Evolutionary conservation across 2,888 invertebrate genomes (phyloP).

Genomic region (Caenorhabditis becei): DNA sequence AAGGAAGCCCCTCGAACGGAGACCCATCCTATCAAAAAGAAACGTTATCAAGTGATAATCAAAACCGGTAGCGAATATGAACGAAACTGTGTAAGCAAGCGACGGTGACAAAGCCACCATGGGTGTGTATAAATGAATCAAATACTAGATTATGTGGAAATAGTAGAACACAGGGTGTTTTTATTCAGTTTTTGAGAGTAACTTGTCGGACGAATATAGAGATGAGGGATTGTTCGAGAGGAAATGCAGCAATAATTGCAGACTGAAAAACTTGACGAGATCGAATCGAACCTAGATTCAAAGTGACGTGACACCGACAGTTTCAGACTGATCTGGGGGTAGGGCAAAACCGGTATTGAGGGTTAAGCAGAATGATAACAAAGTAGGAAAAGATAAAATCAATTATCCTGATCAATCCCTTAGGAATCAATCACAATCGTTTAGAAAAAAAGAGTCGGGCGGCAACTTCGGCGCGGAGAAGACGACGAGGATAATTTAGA

Average conservation of each 20-base stretch:
- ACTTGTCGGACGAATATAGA: conserved; percentile 8
- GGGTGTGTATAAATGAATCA: conserved; percentile 20
- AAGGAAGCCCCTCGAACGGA: conserved; percentile 69
- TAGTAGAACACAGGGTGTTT: conserved; percentile 18
- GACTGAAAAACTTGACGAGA: conserved; percentile 38
- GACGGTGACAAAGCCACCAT: conserved; percentile 3
- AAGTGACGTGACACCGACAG: conserved; percentile 4
- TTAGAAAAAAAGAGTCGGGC: conserved; percentile 51
- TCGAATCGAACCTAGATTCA: conserved; percentile 33
- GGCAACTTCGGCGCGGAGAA: conserved; percentile 41
- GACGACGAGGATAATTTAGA: conserved; percentile 21
- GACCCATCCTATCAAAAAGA: conserved; percentile 62
- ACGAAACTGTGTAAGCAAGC: conserved; percentile 24
- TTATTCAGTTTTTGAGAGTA: conserved; percentile 28
- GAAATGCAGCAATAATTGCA: conserved; percentile 23
- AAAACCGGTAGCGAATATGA: conserved; percentile 15
- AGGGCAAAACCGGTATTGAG: conserved; percentile 11
- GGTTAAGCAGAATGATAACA: conserved; percentile 44
- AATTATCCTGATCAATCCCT: conserved; percentile 39
- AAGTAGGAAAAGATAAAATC: conserved; percentile 40
- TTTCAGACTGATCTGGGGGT: conserved; percentile 25
- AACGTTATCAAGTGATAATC: conserved; percentile 21
- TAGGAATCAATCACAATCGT: conserved; percentile 51
- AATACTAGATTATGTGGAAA: conserved; percentile 42
- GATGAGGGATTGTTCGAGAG: background rate